Percentiles rank a stretch among this genome's conserved stretches.
Conservation (phyloP, 2,113 vertebrate genomes). For the Clarias magur region DNA sequence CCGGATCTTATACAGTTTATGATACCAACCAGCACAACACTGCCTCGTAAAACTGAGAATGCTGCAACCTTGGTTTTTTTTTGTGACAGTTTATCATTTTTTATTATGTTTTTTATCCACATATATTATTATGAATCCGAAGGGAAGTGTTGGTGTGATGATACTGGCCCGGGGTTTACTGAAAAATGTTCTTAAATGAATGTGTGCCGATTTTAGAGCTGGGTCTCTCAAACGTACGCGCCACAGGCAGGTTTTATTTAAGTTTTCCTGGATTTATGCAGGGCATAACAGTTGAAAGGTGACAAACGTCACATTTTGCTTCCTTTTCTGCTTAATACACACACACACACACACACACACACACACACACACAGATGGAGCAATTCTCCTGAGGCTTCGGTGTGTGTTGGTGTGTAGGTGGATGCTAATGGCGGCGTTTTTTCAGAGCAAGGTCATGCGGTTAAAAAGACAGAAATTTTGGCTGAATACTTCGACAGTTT, state of each 20-base stretch:
- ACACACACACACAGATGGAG: slow-evolving; percentile 7
- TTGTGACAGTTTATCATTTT: background rate
- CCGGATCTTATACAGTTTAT: too few species aligned
- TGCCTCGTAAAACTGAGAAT: background rate
- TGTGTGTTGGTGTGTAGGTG: slow-evolving; percentile 56
- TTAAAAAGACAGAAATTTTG: background rate
- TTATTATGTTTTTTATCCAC: background rate
- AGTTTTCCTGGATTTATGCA: background rate
- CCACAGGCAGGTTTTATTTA: background rate
- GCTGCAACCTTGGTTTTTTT: background rate
- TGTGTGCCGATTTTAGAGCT: background rate
- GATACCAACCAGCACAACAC: background rate
- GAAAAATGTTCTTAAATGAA: background rate
- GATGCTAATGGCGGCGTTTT: slow-evolving; percentile 67
- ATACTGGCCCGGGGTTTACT: background rate
- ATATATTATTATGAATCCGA: background rate
- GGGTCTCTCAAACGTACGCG: background rate
- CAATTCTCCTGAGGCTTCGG: background rate
- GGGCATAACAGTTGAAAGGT: background rate
- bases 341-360: slow-evolving; percentile 11
- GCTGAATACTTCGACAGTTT: background rate
- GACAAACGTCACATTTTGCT: background rate
- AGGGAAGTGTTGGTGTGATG: background rate
- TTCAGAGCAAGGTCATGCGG: slow-evolving; percentile 48
- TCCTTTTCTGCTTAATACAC: background rate